A percentile compares a stretch with the other conserved stretches of the same genome.
Conservation (phyloP, 1,140 invertebrate species). For the Ericerus pela region DNA sequence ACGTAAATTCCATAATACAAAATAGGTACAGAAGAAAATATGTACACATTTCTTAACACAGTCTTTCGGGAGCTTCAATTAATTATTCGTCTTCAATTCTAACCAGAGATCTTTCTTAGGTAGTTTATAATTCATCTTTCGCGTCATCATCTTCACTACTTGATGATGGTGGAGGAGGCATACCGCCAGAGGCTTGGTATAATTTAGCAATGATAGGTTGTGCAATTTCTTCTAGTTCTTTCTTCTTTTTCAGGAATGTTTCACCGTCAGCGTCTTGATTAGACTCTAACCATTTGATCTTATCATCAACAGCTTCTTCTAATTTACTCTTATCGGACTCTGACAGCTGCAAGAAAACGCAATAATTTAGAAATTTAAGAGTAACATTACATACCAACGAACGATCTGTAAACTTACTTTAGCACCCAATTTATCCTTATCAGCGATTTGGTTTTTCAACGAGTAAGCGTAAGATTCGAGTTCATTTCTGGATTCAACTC, state of each 20-base stretch:
- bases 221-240: slow-evolving; percentile 85
- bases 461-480: slow-evolving; percentile 96
- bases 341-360: slow-evolving; percentile 35
- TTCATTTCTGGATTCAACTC: slow-evolving; percentile 87
- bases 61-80: no score
- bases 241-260: slow-evolving; percentile 94
- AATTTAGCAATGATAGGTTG: slow-evolving; percentile 96
- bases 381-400: background rate
- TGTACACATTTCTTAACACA: no score
- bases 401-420: slow-evolving; percentile 41
- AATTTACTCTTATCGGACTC: slow-evolving; percentile 91
- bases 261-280: slow-evolving; percentile 88
- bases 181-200: slow-evolving; percentile 70
- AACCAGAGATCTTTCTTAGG: no score
- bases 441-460: slow-evolving; percentile 90
- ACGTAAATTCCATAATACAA: no score
- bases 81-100: no score
- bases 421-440: slow-evolving; percentile 94
- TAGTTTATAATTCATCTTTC: slow-evolving; percentile 17
- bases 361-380: slow-evolving; percentile 11
- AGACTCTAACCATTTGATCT: slow-evolving; percentile 96
- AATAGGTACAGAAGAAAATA: no score
- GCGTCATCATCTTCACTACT: slow-evolving; percentile 25
- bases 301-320: slow-evolving; percentile 88
- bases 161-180: slow-evolving; percentile 48